Evolutionary conservation across 2,888 invertebrate genomes (phyloP).

Genomic region (Cosmopolites sordidus): DNA sequence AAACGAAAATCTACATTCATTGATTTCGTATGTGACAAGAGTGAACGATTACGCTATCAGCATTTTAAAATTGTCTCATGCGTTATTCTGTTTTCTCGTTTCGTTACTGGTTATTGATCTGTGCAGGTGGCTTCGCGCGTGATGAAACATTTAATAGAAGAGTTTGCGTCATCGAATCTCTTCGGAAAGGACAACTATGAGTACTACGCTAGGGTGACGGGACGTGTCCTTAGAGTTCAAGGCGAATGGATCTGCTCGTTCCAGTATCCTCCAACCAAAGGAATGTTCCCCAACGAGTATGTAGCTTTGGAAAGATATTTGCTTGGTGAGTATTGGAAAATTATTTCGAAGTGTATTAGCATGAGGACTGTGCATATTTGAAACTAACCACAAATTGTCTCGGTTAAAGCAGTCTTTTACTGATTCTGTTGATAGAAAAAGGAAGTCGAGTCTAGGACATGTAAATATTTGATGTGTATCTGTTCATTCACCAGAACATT

Average conservation of each 20-base stretch:
- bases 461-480: too few species aligned
- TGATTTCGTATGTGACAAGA: too few species aligned
- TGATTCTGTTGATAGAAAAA: too few species aligned
- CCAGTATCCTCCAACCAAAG: slow-evolving; percentile 71
- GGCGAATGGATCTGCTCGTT: slow-evolving; percentile 96
- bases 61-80: background rate
- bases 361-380: slow-evolving; percentile 1
- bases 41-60: too few species aligned
- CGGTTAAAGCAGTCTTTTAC: too few species aligned
- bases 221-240: slow-evolving; percentile 84
- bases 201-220: slow-evolving; percentile 92
- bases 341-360: background rate
- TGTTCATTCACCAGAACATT: too few species aligned
- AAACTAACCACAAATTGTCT: background rate
- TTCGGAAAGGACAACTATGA: slow-evolving; percentile 94
- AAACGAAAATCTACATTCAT: too few species aligned
- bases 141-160: slow-evolving; percentile 95
- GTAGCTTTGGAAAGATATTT: slow-evolving; percentile 46
- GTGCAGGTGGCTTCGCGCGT: slow-evolving; percentile 86
- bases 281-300: slow-evolving; percentile 61
- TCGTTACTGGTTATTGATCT: background rate
- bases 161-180: slow-evolving; percentile 91
- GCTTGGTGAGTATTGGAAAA: slow-evolving; percentile 40
- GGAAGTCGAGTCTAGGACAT: too few species aligned
- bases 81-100: slow-evolving; percentile 39